Base-by-base conservation (phyloP, 2,888 invertebrate species). In the Trissolcus japonicus region DNA sequence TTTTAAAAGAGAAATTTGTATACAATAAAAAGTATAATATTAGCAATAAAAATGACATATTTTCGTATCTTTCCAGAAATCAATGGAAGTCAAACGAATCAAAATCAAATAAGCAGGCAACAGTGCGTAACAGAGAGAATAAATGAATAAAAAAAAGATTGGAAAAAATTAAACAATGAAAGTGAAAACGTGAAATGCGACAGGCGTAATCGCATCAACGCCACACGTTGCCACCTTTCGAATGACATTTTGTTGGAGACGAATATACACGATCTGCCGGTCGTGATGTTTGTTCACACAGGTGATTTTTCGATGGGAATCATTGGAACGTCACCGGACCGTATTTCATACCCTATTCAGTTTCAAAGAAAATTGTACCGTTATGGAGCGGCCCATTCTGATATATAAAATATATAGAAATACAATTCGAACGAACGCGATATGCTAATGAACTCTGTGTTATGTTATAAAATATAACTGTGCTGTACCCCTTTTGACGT, bases 331-430 rank as follows among this genome's bases (percentile, higher is more conserved):
- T 50, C 59, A 50, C 6, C 17, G 59, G 35, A 51, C 57, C 66
- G 19, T 29, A 57, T 53, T 59, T 59, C 35, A 56, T 43, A 40
- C 17, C 41, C 48, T 65, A 54, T 65, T 76, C 56, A 29, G 46
- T 69, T 76, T 76, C 65, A 76, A 51, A 57, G 73, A 35, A 19
- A 59, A 51, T 0, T 59, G 0, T 76, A 76, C 76, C 76, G 76
- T 76, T 76, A 76, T 6, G 41, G 46, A 41, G 46, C 25, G 57
- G 60, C 14, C 48, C 43, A 68, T 65, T 69, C 60, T 53, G 54
- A 60, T 75, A 59, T 60, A 62, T 62, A 35, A 60, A 59, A 29
- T n/a, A 54, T 57, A 65, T 63, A 59, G 17, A 50, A 53, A 57
- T 65, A 65, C 63, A 75, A 65, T 60, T 59, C 68, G 50, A 48